These are phyloP conservation scores for Vicugna pacos DNA, from an alignment of 2,113 vertebrate genomes.

Conservation along the genomic window DNA sequence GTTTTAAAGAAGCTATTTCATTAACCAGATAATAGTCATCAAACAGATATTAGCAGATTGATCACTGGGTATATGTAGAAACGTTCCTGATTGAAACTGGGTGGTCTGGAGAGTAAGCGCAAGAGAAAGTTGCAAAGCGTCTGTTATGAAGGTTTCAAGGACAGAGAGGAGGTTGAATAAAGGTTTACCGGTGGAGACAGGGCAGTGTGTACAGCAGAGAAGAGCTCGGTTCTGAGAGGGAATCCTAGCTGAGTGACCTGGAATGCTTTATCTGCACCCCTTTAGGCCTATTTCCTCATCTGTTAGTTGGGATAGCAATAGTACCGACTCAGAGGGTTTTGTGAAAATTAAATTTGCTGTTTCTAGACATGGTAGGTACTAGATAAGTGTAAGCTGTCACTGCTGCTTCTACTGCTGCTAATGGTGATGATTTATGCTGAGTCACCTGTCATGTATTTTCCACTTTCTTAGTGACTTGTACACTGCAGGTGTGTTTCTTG, in stretches of 20 bases:
- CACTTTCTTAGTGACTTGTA: not conserved
- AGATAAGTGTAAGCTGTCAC: not conserved
- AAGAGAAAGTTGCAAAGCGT: not conserved
- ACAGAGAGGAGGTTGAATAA: not conserved
- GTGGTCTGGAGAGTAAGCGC: not conserved
- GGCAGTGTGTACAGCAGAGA: not conserved
- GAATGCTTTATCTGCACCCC: not conserved
- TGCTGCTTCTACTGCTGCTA: not conserved
- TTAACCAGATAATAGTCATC: not conserved
- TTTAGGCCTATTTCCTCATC: not conserved
- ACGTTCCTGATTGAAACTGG: not conserved
- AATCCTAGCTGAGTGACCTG: not conserved
- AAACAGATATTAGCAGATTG: not conserved
- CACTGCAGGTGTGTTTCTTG: not conserved
- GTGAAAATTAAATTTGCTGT: not conserved
- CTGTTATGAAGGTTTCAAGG: not conserved
- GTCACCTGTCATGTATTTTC: not conserved
- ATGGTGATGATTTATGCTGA: not conserved
- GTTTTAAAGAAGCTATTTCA: conserved; percentile 6
- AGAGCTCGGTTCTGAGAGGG: not conserved
- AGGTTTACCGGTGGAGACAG: not conserved
- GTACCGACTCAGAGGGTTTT: not conserved
- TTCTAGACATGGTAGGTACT: not conserved
- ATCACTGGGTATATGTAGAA: not conserved
- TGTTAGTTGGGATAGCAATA: not conserved